Evolutionary conservation across 2,113 vertebrate genomes (phyloP), one percentile per base, ranked within the genome.

Genomic region (Pampusana beccarii): DNA sequence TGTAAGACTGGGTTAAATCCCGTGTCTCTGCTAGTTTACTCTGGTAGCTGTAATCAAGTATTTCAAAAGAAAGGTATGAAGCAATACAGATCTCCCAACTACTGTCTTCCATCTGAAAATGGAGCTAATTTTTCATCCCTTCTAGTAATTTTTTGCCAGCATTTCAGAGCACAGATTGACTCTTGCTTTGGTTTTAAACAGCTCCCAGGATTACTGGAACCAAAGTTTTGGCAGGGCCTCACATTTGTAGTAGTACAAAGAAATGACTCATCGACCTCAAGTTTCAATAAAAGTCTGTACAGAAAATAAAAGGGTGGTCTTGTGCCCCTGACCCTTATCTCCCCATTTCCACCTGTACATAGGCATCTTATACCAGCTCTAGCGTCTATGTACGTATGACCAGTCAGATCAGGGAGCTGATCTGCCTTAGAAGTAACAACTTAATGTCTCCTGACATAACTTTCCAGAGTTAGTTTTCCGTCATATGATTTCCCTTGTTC

Each of bases 91-190:
- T 71, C 17, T 74, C 17, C 13, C 6, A 62, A 9, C 25, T 72
- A 28, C 42, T 56, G 15, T 56, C 23, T 70, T 57, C 33, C 7
- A 16, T 20, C 19, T 87, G 48, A 81, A 95, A 84, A 87, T 14
- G 0, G 24, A 78, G 14, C 4, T 56, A 56, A 72, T 74, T 18
- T 40, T 66, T 4, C 4, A 1, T 26, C 12, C 6, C 8, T 46
- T 60, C 46, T 40, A 42, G 14, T 5, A 3, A 5, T 1, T 28
- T 53, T 34, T 54, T 83, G 40, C 19, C 23, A 77, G 34, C 33
- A 29, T 72, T 82, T 90, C 40, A 57, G 40, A 75, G 42, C n/a
- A 75, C 7, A 75, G 17, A n/a, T 11, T 79, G 48, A 92, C 11
- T 29, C 29, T 65, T 78, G 9, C 4, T 80, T 72, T 73, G 21